These are phyloP conservation scores for Mionectes macconnelli DNA, from an alignment of 2,113 vertebrate genomes.

Conservation along the genomic window DNA sequence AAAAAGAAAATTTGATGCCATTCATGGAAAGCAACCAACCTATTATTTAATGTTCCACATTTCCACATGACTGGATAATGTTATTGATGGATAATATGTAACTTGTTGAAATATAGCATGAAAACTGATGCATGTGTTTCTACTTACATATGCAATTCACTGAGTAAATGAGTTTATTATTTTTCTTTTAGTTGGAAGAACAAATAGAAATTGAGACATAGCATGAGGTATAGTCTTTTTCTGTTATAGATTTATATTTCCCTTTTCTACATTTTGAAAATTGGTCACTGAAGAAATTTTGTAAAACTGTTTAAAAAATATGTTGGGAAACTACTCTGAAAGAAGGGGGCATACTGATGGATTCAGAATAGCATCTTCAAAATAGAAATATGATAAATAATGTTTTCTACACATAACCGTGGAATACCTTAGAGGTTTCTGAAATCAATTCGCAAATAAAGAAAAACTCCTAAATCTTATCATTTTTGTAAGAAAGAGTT, in stretches of 20 bases:
- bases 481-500: background rate
- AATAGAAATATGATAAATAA: slow-evolving; percentile 15
- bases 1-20: slow-evolving; percentile 14
- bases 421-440: background rate
- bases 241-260: background rate
- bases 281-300: background rate
- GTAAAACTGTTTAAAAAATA: slow-evolving; percentile 5
- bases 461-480: background rate
- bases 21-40: slow-evolving; percentile 26
- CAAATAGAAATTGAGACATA: background rate
- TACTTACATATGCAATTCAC: background rate
- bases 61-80: slow-evolving; percentile 29
- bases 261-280: slow-evolving; percentile 3
- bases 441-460: slow-evolving; percentile 23
- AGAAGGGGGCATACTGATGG: background rate
- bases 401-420: background rate
- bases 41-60: slow-evolving; percentile 47
- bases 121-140: slow-evolving; percentile 8
- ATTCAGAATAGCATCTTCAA: slow-evolving; percentile 10
- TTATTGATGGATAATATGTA: slow-evolving; percentile 28
- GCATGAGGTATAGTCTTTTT: background rate
- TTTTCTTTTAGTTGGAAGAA: background rate
- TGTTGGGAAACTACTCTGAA: background rate
- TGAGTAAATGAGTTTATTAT: background rate
- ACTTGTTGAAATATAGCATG: slow-evolving; percentile 8